Base-by-base conservation (phyloP, 2,113 vertebrate species). In the Cottus gobio region DNA sequence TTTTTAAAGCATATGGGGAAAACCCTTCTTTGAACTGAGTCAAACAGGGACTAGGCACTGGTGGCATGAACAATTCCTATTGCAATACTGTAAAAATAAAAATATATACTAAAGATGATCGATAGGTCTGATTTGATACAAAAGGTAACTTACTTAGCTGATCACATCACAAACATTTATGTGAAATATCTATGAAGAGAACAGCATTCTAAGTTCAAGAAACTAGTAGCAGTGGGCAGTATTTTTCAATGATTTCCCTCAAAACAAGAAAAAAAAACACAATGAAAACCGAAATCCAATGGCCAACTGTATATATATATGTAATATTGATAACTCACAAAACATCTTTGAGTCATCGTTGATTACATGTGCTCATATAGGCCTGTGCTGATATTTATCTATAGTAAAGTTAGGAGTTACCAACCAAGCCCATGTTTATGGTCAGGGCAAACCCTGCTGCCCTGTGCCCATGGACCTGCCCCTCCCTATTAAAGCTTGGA, bases 401-500 rank as follows among this genome's bases (percentile, higher is more conserved):
- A 15, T 12, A 58, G 68, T 9, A 66, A 61, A 65, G 24, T 22
- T 15, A 57, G 56, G 31, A 31, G 28, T 70, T 48, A 20, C 22
- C 24, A 73, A n/a, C 50, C 46, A 44, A 68, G 76, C 52, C 34
- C 44, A 66, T 31, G 16, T 72, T 79, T 82, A 75, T 42, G 31
- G 12, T 68, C 36, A 28, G 13, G 54, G 3, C 42, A 71, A 62
- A 74, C 42, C 31, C 24, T 68, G 20, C 54, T 54, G 42, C 24
- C 44, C 5, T 68, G 39, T 22, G 26, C 30, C 24, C 39, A 2
- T 42, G 30, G 24, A 73, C 12, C 36, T 48, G 18, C 30, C 63
- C 48, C 58, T 75, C 37, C 24, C 15, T 68, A 3, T 31, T 52
- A 34, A 22, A 52, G 15, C 16, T 12, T 20, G 2, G 2, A 36